A percentile compares a stretch with the other conserved stretches of the same genome.
These are phyloP conservation scores for Darevskia mixta DNA, from an alignment of 2,797 vertebrate genomes.

Conservation along the genomic window DNA sequence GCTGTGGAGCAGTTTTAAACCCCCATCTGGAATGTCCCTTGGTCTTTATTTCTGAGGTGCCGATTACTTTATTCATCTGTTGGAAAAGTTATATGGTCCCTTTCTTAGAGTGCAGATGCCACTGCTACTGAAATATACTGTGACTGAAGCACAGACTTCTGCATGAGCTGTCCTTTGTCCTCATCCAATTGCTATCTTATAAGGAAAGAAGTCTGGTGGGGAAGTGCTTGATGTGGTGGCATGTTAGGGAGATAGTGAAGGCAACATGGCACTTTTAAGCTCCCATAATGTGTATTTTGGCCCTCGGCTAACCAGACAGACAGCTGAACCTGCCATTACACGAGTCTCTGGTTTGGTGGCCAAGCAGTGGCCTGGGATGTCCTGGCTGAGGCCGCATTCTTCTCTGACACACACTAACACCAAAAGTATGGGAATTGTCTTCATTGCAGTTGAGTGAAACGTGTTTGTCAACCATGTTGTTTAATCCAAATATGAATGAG, in stretches of 20 bases:
- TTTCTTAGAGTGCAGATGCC: neutral
- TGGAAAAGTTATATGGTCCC: neutral
- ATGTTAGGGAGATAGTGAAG: too few species aligned
- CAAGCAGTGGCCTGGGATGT: neutral
- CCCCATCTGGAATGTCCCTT: too few species aligned
- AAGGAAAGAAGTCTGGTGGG: neutral
- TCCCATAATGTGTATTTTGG: too few species aligned
- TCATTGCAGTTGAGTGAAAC: neutral
- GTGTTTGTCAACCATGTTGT: neutral
- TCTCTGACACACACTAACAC: neutral
- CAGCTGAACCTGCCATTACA: neutral
- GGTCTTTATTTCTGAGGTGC: neutral
- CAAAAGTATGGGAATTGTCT: neutral
- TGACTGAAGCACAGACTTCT: neutral
- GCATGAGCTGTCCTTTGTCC: neutral
- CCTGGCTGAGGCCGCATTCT: fast-evolving
- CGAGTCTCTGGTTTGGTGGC: neutral
- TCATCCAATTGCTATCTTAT: neutral
- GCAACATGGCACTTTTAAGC: too few species aligned
- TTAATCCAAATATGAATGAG: neutral
- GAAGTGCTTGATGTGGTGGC: neutral
- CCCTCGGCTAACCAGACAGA: neutral
- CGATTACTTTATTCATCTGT: neutral
- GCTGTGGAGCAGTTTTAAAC: neutral
- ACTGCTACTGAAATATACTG: conserved; percentile 6